These are phyloP conservation scores for Epinephelus fuscoguttatus DNA, from an alignment of 2,113 vertebrate species.

Conservation along the genomic window DNA sequence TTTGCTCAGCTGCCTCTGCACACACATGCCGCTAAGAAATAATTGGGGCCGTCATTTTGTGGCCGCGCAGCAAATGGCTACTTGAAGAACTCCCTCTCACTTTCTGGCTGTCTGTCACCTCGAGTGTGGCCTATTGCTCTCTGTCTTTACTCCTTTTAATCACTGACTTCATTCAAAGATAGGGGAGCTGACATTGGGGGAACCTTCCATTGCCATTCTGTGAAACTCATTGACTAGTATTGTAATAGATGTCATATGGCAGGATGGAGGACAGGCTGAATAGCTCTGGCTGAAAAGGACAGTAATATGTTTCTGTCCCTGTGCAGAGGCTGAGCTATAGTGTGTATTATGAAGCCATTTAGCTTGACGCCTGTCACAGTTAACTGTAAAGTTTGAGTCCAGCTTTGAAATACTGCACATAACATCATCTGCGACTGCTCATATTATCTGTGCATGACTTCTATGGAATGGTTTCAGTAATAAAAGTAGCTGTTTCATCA, in stretches of 20 bases:
- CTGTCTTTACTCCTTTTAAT: slow-evolving; percentile 60
- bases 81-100: slow-evolving; percentile 52
- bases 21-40: slow-evolving; percentile 35
- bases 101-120: slow-evolving; percentile 44
- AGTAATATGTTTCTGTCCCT: slow-evolving; percentile 61
- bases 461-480: slow-evolving; percentile 16
- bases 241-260: slow-evolving; percentile 71
- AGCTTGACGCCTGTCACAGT: slow-evolving; percentile 32
- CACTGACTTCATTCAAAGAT: slow-evolving; percentile 59
- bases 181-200: slow-evolving; percentile 51
- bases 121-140: slow-evolving; percentile 30
- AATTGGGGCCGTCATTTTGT: slow-evolving; percentile 47
- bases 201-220: slow-evolving; percentile 45
- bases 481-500: slow-evolving; percentile 2
- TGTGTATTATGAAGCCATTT: slow-evolving; percentile 61
- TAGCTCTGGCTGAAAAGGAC: slow-evolving; percentile 51
- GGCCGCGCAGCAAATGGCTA: slow-evolving; percentile 39
- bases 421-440: slow-evolving; percentile 23
- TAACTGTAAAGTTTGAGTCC: slow-evolving; percentile 52
- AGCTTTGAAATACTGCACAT: slow-evolving; percentile 40
- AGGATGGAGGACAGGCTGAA: slow-evolving; percentile 55
- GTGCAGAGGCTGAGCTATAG: slow-evolving; percentile 33
- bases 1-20: slow-evolving; percentile 38
- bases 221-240: slow-evolving; percentile 54
- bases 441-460: slow-evolving; percentile 33